Percentiles rank a stretch among this genome's conserved stretches.
Evolutionary conservation across 2,888 invertebrate genomes (phyloP).

Genomic region (Hyalella azteca): DNA sequence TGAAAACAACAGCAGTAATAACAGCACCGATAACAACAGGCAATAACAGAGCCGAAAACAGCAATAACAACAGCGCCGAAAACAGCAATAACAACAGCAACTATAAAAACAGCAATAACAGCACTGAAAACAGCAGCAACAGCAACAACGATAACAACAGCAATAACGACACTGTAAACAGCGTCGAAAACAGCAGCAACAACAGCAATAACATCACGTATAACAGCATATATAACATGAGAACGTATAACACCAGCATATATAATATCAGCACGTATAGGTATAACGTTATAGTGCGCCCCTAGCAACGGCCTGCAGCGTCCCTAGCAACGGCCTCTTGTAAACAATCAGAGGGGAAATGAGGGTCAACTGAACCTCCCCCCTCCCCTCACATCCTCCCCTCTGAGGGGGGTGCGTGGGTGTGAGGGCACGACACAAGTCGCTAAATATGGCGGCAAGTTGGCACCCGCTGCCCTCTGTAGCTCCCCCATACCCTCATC

Average conservation of each 20-base stretch:
- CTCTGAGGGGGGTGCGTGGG: too few relatives aligned
- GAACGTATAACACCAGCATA: background rate
- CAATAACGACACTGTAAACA: background rate
- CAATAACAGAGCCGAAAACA: background rate
- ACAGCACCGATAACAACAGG: background rate
- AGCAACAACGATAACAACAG: background rate
- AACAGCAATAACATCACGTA: background rate
- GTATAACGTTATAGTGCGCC: too few relatives aligned
- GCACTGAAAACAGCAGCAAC: background rate
- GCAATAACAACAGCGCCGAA: background rate
- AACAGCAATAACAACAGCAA: background rate
- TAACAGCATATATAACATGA: background rate
- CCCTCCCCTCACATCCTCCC: too few relatives aligned
- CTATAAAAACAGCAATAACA: background rate
- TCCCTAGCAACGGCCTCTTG: too few relatives aligned
- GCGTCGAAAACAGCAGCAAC: background rate
- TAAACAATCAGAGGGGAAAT: too few relatives aligned
- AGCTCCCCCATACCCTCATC: too few relatives aligned
- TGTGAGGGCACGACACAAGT: too few relatives aligned
- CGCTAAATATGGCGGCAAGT: too few relatives aligned
- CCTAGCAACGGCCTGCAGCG: too few relatives aligned
- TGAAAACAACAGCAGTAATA: background rate
- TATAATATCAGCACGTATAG: too few relatives aligned
- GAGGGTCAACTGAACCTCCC: too few relatives aligned
- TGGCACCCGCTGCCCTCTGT: too few relatives aligned